Base-by-base conservation (phyloP, 1,140 invertebrate genomes). In the Orchesella cincta region DNA sequence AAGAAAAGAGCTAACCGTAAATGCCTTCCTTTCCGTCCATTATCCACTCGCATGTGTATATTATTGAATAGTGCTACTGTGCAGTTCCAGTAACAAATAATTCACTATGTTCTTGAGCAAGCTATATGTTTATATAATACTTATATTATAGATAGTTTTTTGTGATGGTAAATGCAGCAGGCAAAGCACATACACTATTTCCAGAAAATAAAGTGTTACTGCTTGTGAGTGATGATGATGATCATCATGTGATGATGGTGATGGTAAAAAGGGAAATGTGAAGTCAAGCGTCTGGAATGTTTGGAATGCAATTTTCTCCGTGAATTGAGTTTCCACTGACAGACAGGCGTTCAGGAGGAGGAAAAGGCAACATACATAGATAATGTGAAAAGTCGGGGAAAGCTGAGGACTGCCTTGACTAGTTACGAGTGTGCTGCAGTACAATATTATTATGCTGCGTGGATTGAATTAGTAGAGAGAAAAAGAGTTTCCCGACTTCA, bases 271-370 rank as follows among this genome's bases (percentile, higher is more conserved):
- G 62, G 57, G 75, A 76, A 76, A 76, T 79, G 78, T 79, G 76
- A 76, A 79, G 67, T 79, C 78, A 79, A 76, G 75, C 78, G 73
- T 76, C 36, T 71, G 78, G 75, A 54, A 79, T 75, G 78, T 64
- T 62, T 71, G 76, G 79, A 80, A 80, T 80, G 79, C 73, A 80
- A 80, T 80, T 80, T 80, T 79, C 78, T 76, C 75, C 78, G n/a
- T 67, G 75, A 76, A 79, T 79, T 77, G 75, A 80, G 76, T 77
- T 80, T 77, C 76, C 74, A 51, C 79, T 80, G 79, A 80, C 79
- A 77, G 79, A 80, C 79, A 51, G 54, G 46, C 51, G 20, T 76
- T 64, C 52, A 74, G 73, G 20, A 46, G 20, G 23, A 74, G 73
- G 1, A 74, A 31, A 52, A 46, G 46, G 46, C 23, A 14, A 54